These are phyloP conservation scores for Polylopha cassiicola DNA, from an alignment of 2,888 invertebrate species.

Conservation along the genomic window DNA sequence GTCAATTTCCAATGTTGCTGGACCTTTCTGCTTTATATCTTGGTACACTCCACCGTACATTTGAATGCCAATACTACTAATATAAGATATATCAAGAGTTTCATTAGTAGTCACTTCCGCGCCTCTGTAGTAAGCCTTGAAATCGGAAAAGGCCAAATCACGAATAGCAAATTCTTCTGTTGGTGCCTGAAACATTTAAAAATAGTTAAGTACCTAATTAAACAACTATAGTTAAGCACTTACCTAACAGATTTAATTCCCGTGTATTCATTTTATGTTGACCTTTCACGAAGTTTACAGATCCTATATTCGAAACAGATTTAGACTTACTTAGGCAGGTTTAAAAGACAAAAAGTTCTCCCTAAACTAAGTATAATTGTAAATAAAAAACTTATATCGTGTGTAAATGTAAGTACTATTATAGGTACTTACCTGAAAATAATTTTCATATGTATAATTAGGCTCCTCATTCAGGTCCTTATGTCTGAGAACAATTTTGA, in stretches of 20 bases:
- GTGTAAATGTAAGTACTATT: no score
- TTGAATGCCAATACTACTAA: conserved; percentile 80
- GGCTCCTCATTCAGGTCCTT: conserved; percentile 75
- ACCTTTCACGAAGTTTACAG: no score
- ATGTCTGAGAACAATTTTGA: conserved; percentile 79
- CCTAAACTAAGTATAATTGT: no score
- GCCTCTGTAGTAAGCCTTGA: conserved; percentile 80
- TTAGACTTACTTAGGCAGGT: no score
- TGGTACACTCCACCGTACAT: conserved; percentile 82
- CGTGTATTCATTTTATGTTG: no score
- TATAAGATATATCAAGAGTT: conserved; percentile 73
- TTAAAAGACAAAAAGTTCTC: no score
- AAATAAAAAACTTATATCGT: no score
- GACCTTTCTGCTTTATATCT: conserved; percentile 79
- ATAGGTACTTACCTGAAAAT: conserved; percentile 74
- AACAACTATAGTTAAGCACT: no score
- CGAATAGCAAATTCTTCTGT: conserved; percentile 72
- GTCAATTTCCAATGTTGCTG: conserved; percentile 80
- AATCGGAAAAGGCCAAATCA: conserved; percentile 72
- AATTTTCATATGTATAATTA: conserved; percentile 79
- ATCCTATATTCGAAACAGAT: no score
- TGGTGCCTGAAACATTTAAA: conserved; percentile 72
- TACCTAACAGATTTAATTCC: no score
- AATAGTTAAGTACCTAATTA: no score
- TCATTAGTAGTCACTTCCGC: conserved; percentile 72